Evolutionary conservation across 2,113 vertebrate genomes (phyloP).

Genomic region (Gopherus flavomarginatus): DNA sequence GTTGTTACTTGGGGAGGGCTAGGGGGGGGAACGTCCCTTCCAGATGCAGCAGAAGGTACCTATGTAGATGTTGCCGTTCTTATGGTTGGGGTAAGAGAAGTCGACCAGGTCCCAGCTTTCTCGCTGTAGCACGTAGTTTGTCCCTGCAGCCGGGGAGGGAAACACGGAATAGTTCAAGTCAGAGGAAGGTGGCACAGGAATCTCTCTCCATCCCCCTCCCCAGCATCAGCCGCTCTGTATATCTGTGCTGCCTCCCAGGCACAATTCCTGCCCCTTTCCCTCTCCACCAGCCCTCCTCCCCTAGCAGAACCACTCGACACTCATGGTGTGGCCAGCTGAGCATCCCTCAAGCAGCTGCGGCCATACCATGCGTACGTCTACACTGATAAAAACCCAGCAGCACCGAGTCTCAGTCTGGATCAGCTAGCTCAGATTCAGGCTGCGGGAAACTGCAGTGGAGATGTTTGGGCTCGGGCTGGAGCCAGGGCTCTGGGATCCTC

Average conservation of each 20-base stretch:
- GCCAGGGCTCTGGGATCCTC: no score
- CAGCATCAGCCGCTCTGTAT: background rate
- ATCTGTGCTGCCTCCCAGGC: accelerated
- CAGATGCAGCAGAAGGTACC: conserved; percentile 55
- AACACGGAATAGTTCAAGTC: background rate
- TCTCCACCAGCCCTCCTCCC: background rate
- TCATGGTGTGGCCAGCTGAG: background rate
- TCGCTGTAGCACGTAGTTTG: conserved; percentile 75
- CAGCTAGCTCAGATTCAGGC: no score
- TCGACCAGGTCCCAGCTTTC: conserved; percentile 79
- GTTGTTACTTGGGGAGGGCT: background rate
- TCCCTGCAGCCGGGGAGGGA: conserved; percentile 55
- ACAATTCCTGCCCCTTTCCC: background rate
- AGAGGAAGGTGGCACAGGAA: accelerated
- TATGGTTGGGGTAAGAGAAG: conserved; percentile 68
- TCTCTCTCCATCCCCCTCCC: background rate
- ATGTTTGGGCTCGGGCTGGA: no score
- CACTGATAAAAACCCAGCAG: accelerated
- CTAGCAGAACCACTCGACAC: background rate
- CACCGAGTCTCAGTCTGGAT: background rate
- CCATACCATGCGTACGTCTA: accelerated
- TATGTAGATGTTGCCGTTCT: conserved; percentile 75
- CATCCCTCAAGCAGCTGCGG: background rate
- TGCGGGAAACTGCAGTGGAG: no score
- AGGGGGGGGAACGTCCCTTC: background rate